Percentiles rank a stretch among this genome's conserved stretches.
Conservation (phyloP, 37 sponge, comb jelly and placozoan genomes). For the Amphimedon queenslandica region DNA sequence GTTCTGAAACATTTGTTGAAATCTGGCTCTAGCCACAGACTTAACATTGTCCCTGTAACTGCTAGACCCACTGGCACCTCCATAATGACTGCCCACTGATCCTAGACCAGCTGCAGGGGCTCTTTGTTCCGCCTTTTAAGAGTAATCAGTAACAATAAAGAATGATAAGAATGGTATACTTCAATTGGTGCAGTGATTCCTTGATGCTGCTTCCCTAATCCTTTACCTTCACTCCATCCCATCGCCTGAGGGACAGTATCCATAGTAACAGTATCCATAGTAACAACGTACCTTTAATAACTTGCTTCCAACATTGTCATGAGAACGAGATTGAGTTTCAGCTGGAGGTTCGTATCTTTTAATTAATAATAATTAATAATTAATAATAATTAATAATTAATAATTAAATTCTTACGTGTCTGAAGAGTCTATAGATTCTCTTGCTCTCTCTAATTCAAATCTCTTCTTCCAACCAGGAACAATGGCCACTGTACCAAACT, state of each 20-base stretch:
- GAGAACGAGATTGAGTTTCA: too few relatives aligned
- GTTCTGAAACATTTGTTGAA: constrained; percentile 30
- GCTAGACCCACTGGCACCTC: constrained; percentile 37
- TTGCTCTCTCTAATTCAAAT: constrained; percentile 41
- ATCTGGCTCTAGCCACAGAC: constrained; percentile 55
- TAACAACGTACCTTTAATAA: constrained; percentile 52
- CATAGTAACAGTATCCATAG: too few relatives aligned
- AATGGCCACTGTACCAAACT: constrained; percentile 70
- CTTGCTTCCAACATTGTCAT: constrained; percentile 64
- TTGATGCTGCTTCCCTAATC: constrained; percentile 67
- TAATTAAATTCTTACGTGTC: neutral
- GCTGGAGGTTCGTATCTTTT: too few relatives aligned
- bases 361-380: too few relatives aligned
- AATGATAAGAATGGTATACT: constrained; percentile 12
- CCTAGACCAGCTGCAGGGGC: constrained; percentile 55
- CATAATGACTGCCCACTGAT: constrained; percentile 34
- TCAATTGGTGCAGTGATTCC: constrained; percentile 75
- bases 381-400: too few relatives aligned
- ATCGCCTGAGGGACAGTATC: constrained; percentile 48
- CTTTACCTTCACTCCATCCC: constrained; percentile 86
- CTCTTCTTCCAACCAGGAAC: constrained; percentile 81
- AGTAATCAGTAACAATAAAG: neutral
- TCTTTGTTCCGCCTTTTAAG: constrained; percentile 56
- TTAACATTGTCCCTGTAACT: constrained; percentile 68
- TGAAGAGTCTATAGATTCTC: neutral